Conservation (phyloP, 2,888 invertebrate genomes). For the Orthosia incerta region DNA sequence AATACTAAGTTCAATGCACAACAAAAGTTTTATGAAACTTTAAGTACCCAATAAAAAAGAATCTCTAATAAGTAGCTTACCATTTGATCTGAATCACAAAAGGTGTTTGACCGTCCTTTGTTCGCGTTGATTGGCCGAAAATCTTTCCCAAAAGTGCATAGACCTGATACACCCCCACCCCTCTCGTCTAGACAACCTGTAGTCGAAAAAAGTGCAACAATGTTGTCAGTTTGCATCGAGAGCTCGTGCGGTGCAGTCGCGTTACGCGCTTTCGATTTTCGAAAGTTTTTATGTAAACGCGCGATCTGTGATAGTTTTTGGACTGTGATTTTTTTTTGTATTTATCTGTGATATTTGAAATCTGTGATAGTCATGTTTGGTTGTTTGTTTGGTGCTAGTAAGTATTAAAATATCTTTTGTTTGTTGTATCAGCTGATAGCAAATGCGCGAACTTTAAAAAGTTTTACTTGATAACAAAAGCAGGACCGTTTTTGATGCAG, state of each 20-base stretch:
- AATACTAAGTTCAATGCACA: constrained; percentile 17
- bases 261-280: constrained; percentile 38
- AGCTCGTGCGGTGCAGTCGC: constrained; percentile 33
- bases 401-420: constrained; percentile 67
- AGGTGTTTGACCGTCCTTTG: constrained; percentile 53
- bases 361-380: constrained; percentile 69
- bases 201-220: constrained; percentile 40
- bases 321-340: constrained; percentile 70
- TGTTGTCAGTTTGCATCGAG: constrained; percentile 50
- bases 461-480: not conserved
- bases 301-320: constrained; percentile 60
- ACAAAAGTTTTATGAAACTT: constrained; percentile 4
- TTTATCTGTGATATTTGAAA: constrained; percentile 59
- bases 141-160: constrained; percentile 61
- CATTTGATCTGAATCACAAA: constrained; percentile 23
- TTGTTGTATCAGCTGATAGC: not conserved
- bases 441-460: not conserved
- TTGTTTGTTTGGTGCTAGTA: constrained; percentile 79
- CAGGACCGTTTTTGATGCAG: not conserved
- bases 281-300: constrained; percentile 51
- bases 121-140: constrained; percentile 43
- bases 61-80: not conserved
- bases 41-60: constrained; percentile 27
- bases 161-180: constrained; percentile 42
- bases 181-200: constrained; percentile 65